Conservation (phyloP, 2,797 vertebrate species). For the Anguilla marmorata region DNA sequence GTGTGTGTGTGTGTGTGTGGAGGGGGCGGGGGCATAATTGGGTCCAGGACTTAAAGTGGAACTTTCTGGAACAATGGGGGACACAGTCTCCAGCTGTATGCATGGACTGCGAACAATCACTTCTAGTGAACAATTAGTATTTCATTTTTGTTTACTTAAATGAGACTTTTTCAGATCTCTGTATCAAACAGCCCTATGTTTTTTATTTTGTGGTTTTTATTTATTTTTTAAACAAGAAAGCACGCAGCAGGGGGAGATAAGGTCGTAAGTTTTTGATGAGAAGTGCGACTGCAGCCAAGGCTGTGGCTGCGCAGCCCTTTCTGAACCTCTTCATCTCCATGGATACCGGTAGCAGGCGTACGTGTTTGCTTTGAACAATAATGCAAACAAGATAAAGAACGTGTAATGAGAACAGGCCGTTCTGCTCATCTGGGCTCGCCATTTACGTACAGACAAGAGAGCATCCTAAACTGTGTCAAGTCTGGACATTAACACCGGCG, state of each 20-base stretch:
- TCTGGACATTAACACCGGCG: no score
- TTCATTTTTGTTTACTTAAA: neutral
- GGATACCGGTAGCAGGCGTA: neutral
- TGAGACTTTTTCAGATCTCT: neutral
- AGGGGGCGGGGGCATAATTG: neutral
- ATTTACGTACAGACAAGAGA: neutral
- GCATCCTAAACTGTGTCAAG: neutral
- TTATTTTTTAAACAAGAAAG: neutral
- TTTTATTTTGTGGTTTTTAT: neutral
- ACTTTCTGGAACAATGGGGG: constrained; percentile 19
- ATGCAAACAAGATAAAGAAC: neutral
- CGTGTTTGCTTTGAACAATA: neutral
- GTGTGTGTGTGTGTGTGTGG: neutral
- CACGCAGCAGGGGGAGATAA: neutral
- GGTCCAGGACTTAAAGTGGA: neutral
- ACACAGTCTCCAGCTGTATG: neutral
- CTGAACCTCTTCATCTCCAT: neutral
- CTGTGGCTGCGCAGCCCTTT: neutral
- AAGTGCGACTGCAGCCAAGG: neutral
- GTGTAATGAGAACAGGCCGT: neutral
- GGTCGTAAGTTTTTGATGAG: neutral
- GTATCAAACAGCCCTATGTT: neutral
- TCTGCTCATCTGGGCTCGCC: no score
- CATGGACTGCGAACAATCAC: neutral
- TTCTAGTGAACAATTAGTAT: neutral